Evolutionary conservation across 2,113 vertebrate species (phyloP), one percentile per base, ranked within the genome.

Genomic region (Dicentrarchus labrax): DNA sequence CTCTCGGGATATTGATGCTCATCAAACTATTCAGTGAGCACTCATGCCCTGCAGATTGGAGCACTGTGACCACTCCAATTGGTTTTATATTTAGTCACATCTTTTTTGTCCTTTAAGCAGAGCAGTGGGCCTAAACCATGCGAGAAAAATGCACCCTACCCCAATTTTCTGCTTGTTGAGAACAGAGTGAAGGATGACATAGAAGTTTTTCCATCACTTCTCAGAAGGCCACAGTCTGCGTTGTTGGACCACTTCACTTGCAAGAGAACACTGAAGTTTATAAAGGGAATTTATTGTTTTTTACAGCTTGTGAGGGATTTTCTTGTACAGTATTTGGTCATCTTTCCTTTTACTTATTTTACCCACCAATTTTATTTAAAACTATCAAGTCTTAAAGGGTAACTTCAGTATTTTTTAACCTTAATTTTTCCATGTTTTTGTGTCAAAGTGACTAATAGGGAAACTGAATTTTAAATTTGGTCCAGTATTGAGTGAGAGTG

Each of bases 131-230:
- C 59, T 56, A 65, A 83, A 78, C 71, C 71, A 62, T 74, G 74
- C 6, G 17, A 70, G 36, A 57, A 76, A 75, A 78, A 75, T 36
- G 54, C 82, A 71, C 15, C 78, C 69, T 60, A 6, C 11, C 70
- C 24, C 47, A 72, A 85, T 82, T 78, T 88, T 78, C 78, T 82
- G 78, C 78, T 64, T 78, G 69, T 84, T 88, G 74, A 78, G 56
- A 82, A 81, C 62, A 81, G 74, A 85, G 74, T 67, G 65, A 82
- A 75, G 65, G 83, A 88, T 88, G 78, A 78, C 57, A 41, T 2
- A 54, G 56, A 75, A 16, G 47, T 70, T 85, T 79, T 30, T 50
- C 17, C 43, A 51, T 57, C 59, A 51, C 39, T 72, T 16, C 2
- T 15, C 50, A 65, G n/a, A 57, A 60, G 65, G 64, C 64, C 50